Conservation (phyloP, 2,113 vertebrate species). For the Gymnobelideus leadbeateri region DNA sequence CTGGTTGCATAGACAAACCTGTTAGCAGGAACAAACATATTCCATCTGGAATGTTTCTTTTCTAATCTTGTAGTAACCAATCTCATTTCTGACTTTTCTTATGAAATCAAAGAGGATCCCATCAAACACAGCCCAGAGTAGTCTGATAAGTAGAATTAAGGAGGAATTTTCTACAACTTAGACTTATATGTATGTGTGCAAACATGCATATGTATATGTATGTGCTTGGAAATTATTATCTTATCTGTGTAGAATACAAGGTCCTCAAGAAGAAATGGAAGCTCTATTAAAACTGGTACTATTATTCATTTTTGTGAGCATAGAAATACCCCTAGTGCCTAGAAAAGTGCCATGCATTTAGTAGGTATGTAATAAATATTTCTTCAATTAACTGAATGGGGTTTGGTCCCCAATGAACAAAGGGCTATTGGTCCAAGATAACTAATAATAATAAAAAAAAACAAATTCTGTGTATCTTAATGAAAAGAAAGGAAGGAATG, state of each 20-base stretch:
- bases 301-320: neutral
- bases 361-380: neutral
- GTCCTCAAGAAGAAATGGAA: neutral
- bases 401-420: neutral
- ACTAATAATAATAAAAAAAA: neutral
- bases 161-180: neutral
- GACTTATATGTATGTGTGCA: neutral
- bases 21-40: neutral
- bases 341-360: neutral
- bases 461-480: neutral
- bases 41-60: neutral
- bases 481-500: neutral
- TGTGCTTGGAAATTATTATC: neutral
- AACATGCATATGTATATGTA: too few relatives aligned
- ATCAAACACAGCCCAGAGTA: neutral
- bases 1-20: neutral
- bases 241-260: neutral
- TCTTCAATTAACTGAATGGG: neutral
- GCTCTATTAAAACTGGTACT: neutral
- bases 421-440: neutral
- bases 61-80: neutral
- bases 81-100: neutral
- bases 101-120: neutral
- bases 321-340: neutral
- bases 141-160: neutral